Percentiles rank a stretch among this genome's conserved stretches.
phyloP scores from a whole-genome alignment of 2,113 vertebrate species.

The Pleuronectes platessa region DNA sequence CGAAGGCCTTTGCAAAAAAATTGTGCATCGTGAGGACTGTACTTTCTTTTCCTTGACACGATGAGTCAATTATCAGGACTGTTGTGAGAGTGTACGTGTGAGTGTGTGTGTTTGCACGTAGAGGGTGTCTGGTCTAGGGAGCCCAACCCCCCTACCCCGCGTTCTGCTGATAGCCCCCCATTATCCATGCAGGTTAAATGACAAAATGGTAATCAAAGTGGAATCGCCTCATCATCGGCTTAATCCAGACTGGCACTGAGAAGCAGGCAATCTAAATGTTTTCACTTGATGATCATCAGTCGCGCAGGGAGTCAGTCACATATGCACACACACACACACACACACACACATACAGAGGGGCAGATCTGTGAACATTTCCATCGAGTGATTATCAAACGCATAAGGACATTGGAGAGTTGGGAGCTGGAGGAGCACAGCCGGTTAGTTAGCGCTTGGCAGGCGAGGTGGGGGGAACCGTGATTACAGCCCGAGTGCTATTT shows the following conservation, averaged over 20 bases:
- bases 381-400: slow-evolving; percentile 63
- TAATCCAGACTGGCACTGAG: slow-evolving; percentile 72
- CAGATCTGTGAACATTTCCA: slow-evolving; percentile 59
- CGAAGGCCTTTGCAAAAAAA: too few relatives aligned
- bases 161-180: background rate
- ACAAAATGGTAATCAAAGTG: slow-evolving; percentile 70
- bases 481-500: slow-evolving; percentile 66
- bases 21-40: too few relatives aligned
- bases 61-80: slow-evolving; percentile 63
- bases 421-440: slow-evolving; percentile 58
- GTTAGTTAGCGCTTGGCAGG: slow-evolving; percentile 65
- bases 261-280: slow-evolving; percentile 74
- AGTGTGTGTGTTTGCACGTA: slow-evolving; percentile 11
- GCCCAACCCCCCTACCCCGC: slow-evolving; percentile 1
- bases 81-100: slow-evolving; percentile 1
- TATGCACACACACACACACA: background rate
- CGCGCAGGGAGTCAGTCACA: slow-evolving; percentile 10
- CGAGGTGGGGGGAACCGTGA: slow-evolving; percentile 51
- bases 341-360: slow-evolving; percentile 1
- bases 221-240: slow-evolving; percentile 61
- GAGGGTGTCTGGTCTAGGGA: slow-evolving; percentile 7
- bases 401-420: slow-evolving; percentile 67
- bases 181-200: slow-evolving; percentile 63
- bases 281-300: slow-evolving; percentile 67
- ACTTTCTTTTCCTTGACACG: background rate